A percentile compares a stretch with the other conserved stretches of the same genome.
phyloP scores from a whole-genome alignment of 2,113 vertebrate genomes.

The Anguilla japonica region DNA sequence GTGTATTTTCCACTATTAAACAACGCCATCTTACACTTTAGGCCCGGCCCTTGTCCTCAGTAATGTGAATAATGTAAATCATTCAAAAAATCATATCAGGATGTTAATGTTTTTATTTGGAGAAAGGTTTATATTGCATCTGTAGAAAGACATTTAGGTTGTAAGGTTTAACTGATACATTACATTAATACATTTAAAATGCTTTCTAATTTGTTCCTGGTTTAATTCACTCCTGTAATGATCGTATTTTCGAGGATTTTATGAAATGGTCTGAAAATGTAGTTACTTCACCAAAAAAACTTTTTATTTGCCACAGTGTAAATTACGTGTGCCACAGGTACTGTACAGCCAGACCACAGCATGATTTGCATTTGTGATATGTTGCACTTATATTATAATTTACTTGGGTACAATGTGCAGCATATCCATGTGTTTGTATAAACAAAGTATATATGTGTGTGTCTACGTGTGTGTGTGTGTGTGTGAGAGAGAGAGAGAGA shows the following conservation, averaged over 20 bases:
- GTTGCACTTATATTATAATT: background rate
- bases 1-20: slow-evolving; percentile 11
- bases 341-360: background rate
- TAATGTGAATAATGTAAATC: background rate
- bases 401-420: background rate
- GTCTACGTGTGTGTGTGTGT: background rate
- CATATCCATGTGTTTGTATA: background rate
- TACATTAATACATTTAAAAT: too few relatives aligned
- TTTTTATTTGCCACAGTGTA: background rate
- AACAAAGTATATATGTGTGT: background rate
- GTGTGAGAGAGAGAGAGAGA: too few relatives aligned
- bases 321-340: background rate
- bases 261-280: background rate
- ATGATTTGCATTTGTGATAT: background rate
- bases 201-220: background rate
- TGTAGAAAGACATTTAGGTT: background rate
- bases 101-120: background rate
- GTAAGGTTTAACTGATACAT: background rate
- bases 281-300: background rate
- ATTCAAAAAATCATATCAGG: background rate
- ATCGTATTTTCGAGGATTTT: background rate
- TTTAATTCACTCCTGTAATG: background rate
- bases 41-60: background rate
- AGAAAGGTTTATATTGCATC: background rate
- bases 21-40: background rate